These are phyloP conservation scores for Tenebrio molitor DNA, from an alignment of 1,140 invertebrate genomes.

Conservation along the genomic window DNA sequence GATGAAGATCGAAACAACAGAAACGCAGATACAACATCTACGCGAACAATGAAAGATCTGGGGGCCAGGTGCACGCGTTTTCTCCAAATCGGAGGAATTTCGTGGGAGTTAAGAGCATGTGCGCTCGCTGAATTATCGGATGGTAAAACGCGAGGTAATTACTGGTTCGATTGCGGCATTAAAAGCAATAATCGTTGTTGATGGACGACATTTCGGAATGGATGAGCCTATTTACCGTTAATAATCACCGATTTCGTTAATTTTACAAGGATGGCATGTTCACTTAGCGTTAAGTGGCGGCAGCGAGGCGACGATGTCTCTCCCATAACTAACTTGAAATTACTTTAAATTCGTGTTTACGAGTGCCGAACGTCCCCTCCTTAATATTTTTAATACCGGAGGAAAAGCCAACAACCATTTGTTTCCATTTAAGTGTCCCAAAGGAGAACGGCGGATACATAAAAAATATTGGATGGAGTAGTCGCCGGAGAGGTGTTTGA, in stretches of 20 bases:
- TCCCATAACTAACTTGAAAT: conserved; percentile 32
- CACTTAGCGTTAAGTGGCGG: conserved; percentile 35
- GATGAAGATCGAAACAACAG: too few species aligned
- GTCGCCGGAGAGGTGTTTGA: conserved; percentile 23
- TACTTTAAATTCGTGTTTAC: conserved; percentile 34
- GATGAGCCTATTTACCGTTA: conserved; percentile 33
- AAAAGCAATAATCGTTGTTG: conserved; percentile 29
- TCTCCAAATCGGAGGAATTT: too few species aligned
- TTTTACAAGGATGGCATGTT: conserved; percentile 26
- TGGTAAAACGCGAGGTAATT: conserved; percentile 7
- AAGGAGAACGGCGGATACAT: conserved; percentile 41
- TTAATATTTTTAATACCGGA: conserved; percentile 32
- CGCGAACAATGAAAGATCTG: too few species aligned
- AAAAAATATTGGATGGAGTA: conserved; percentile 37
- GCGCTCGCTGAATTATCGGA: too few species aligned
- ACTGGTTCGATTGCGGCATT: conserved; percentile 34
- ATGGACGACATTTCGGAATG: conserved; percentile 27
- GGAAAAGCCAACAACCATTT: conserved; percentile 38
- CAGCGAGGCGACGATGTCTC: conserved; percentile 40
- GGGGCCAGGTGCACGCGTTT: too few species aligned
- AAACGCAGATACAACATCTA: too few species aligned
- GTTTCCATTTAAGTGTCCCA: conserved; percentile 47
- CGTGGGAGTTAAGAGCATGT: too few species aligned
- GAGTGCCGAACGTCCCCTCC: conserved; percentile 9
- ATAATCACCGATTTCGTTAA: conserved; percentile 37